These are phyloP conservation scores for Philaenus spumarius DNA, from an alignment of 1,140 invertebrate genomes.

Conservation along the genomic window DNA sequence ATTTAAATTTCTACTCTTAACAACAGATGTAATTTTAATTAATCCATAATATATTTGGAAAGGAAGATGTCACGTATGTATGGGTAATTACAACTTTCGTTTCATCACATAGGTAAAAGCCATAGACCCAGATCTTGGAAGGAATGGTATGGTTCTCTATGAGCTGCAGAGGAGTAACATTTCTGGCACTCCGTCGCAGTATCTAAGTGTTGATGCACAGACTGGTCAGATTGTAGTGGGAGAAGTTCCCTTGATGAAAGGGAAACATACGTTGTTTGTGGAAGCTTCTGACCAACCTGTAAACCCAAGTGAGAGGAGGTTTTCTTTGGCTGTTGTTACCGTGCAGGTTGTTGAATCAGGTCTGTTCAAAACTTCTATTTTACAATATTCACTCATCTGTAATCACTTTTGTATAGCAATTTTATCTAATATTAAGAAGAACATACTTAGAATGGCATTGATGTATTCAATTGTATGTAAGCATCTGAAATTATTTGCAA, in stretches of 20 bases:
- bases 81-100: background rate
- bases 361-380: no score
- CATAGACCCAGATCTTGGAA: constrained; percentile 70
- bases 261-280: constrained; percentile 69
- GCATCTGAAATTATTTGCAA: no score
- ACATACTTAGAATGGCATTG: no score
- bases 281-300: constrained; percentile 73
- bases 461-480: no score
- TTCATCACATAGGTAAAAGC: constrained; percentile 50
- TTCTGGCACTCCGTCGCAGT: constrained; percentile 46
- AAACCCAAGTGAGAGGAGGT: constrained; percentile 72
- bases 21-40: background rate
- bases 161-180: constrained; percentile 64
- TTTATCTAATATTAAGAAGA: no score
- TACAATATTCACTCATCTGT: no score
- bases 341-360: constrained; percentile 54
- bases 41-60: background rate
- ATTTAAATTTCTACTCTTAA: background rate
- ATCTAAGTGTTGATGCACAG: constrained; percentile 62
- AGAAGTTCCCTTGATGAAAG: constrained; percentile 54
- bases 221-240: constrained; percentile 64
- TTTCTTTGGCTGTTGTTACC: constrained; percentile 74
- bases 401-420: no score
- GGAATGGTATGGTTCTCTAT: constrained; percentile 72
- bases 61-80: background rate